Evolutionary conservation across 2,888 invertebrate species (phyloP).

Genomic region (Fragum sueziense): DNA sequence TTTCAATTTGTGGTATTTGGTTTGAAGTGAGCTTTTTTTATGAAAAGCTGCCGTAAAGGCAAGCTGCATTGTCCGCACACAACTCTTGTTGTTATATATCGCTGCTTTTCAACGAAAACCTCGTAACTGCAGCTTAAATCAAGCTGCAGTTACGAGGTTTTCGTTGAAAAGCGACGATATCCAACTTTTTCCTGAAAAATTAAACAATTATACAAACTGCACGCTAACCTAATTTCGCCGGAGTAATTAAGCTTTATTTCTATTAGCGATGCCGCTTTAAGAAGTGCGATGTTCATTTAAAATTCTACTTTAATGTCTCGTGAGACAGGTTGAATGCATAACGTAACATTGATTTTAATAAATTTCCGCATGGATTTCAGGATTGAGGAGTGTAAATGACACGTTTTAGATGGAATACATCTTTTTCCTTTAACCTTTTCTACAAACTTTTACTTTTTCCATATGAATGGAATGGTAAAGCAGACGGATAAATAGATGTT

Average conservation of each 20-base stretch:
- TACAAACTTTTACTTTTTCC: background rate
- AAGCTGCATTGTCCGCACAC: too few species aligned
- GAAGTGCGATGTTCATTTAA: slow-evolving; percentile 13
- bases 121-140: too few species aligned
- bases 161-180: too few species aligned
- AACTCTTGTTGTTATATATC: too few species aligned
- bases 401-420: background rate
- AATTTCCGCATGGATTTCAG: slow-evolving; percentile 11
- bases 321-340: slow-evolving; percentile 5
- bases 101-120: too few species aligned
- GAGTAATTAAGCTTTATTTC: slow-evolving; percentile 25
- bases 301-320: slow-evolving; percentile 5
- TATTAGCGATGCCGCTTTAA: background rate
- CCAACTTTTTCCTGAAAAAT: background rate
- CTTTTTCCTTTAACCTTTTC: background rate
- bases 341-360: slow-evolving; percentile 20
- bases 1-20: too few species aligned
- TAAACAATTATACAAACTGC: slow-evolving; percentile 19
- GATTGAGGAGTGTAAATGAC: background rate
- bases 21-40: too few species aligned
- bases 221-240: slow-evolving; percentile 7
- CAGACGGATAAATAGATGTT: background rate
- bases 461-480: background rate
- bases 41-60: too few species aligned
- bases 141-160: too few species aligned